Conservation (phyloP, 2,888 invertebrate species). For the Chrysotoxum bicinctum region DNA sequence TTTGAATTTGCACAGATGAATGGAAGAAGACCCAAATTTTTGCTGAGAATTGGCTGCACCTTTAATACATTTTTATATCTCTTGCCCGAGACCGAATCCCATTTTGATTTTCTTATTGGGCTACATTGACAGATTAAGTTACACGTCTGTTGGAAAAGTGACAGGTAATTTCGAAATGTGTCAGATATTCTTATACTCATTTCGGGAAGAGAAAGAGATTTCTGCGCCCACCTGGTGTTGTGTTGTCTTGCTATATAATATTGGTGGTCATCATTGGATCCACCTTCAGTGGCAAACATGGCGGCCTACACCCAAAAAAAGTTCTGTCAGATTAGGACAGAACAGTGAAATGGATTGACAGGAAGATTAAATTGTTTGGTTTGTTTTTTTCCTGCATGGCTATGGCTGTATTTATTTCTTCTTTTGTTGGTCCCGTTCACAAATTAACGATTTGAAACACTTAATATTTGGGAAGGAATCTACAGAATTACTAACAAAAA, state of each 20-base stretch:
- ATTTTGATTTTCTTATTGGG: slow-evolving; percentile 8
- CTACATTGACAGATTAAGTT: slow-evolving; percentile 28
- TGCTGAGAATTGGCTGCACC: background rate
- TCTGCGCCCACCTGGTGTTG: slow-evolving; percentile 23
- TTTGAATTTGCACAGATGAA: slow-evolving; percentile 14
- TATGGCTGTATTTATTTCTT: background rate
- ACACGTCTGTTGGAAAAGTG: slow-evolving; percentile 20
- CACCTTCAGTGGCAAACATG: background rate
- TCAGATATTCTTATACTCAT: slow-evolving; percentile 15
- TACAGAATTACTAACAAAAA: background rate
- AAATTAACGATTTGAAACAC: background rate
- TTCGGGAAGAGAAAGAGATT: background rate
- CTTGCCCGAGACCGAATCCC: background rate
- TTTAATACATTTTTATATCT: background rate
- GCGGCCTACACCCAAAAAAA: slow-evolving; percentile 15
- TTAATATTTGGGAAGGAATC: background rate
- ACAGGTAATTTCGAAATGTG: slow-evolving; percentile 55
- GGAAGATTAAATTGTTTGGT: slow-evolving; percentile 22
- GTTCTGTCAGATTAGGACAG: slow-evolving; percentile 8
- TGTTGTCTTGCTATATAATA: background rate
- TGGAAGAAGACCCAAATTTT: slow-evolving; percentile 2
- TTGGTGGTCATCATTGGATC: slow-evolving; percentile 19
- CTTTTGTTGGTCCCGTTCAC: background rate
- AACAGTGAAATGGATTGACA: slow-evolving; percentile 35
- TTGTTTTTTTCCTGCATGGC: background rate